A percentile compares a stretch with the other conserved stretches of the same genome.
Conservation (phyloP, 2,113 vertebrate genomes). For the Phalacrocorax brasilianus region DNA sequence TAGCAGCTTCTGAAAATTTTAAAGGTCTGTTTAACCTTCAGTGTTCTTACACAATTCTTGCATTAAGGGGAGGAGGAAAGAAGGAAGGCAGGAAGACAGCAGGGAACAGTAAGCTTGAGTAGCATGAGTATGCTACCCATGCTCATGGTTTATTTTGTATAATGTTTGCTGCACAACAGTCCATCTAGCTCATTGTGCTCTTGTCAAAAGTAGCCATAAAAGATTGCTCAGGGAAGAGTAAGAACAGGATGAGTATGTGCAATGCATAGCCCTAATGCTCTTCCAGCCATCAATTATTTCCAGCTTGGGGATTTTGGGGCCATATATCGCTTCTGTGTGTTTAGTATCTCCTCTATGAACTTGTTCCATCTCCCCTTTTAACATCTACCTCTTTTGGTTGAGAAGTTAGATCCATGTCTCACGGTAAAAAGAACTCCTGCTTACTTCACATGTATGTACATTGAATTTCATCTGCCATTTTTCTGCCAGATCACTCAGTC, state of each 20-base stretch:
- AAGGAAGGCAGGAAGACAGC: background rate
- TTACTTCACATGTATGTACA: background rate
- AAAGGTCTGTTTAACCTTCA: background rate
- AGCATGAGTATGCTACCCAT: background rate
- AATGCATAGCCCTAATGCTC: background rate
- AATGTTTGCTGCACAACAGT: background rate
- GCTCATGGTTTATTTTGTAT: background rate
- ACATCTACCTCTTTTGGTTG: background rate
- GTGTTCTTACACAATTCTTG: background rate
- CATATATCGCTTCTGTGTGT: background rate
- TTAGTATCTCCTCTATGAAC: background rate
- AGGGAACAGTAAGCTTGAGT: background rate
- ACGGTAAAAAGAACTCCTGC: background rate
- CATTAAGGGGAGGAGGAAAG: background rate
- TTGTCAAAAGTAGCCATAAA: background rate
- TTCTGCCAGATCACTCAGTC: background rate
- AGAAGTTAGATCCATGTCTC: background rate
- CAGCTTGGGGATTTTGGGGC: background rate
- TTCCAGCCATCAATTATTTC: background rate
- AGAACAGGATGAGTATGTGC: background rate
- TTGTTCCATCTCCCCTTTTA: background rate
- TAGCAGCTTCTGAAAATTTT: background rate
- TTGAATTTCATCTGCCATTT: background rate
- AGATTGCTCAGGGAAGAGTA: background rate
- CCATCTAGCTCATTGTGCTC: background rate